Evolutionary conservation across 2,888 invertebrate genomes (phyloP).

Genomic region (Saturnia japonica): DNA sequence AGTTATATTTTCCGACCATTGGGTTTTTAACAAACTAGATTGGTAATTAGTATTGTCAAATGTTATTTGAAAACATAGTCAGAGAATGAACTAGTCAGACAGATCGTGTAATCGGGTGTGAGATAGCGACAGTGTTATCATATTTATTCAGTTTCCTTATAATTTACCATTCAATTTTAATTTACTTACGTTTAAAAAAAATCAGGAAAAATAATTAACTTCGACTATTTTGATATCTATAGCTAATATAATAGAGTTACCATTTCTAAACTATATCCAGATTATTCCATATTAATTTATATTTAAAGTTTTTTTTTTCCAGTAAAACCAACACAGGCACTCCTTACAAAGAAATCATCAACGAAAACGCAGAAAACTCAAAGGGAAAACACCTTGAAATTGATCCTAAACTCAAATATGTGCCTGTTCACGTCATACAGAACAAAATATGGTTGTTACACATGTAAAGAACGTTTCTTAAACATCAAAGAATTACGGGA

Average conservation of each 20-base stretch:
- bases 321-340: not conserved
- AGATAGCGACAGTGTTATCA: no score
- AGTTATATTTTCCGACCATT: not conserved
- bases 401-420: conserved; percentile 56
- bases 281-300: not conserved
- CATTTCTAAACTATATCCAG: not conserved
- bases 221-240: no score
- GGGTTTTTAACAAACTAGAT: no score
- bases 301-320: not conserved
- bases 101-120: no score
- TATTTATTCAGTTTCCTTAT: no score
- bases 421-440: conserved; percentile 53
- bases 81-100: no score
- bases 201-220: no score
- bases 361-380: conserved; percentile 24
- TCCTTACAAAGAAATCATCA: not conserved
- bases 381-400: conserved; percentile 49
- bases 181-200: no score
- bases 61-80: no score
- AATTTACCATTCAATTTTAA: no score
- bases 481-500: conserved; percentile 43
- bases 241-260: not conserved
- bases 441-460: conserved; percentile 52
- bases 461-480: conserved; percentile 45
- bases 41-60: no score